Percentiles rank a stretch among this genome's conserved stretches.
Evolutionary conservation across 2,888 invertebrate species (phyloP).

Genomic region (Brachyptera putata): DNA sequence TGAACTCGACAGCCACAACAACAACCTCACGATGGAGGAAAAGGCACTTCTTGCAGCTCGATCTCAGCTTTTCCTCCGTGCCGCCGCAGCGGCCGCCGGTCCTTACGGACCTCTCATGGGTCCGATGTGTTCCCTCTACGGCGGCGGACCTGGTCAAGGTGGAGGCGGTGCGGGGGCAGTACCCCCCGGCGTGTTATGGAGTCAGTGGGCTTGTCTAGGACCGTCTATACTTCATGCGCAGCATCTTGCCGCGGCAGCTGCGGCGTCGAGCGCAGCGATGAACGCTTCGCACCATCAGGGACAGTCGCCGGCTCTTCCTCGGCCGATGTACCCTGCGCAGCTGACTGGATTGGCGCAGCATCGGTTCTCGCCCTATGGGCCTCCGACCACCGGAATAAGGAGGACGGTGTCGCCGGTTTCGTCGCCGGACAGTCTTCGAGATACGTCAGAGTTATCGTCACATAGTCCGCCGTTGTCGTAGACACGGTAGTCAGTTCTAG

Average conservation of each 20-base stretch:
- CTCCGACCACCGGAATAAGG: conserved; percentile 34
- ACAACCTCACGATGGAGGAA: conserved; percentile 63
- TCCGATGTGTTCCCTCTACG: conserved; percentile 48
- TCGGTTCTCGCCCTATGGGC: conserved; percentile 46
- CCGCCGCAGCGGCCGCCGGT: conserved; percentile 54
- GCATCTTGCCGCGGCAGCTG: conserved; percentile 50
- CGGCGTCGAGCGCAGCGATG: conserved; percentile 36
- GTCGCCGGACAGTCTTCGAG: conserved; percentile 59
- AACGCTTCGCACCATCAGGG: conserved; percentile 21
- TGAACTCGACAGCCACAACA: conserved; percentile 55
- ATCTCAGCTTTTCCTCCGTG: conserved; percentile 68
- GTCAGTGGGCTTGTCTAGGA: conserved; percentile 66
- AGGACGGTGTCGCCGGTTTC: conserved; percentile 48
- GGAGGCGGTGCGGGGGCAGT: conserved; percentile 46
- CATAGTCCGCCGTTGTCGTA: conserved; percentile 37
- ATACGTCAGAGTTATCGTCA: conserved; percentile 43
- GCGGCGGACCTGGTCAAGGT: conserved; percentile 38
- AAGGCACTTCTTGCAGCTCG: conserved; percentile 72
- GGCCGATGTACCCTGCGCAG: conserved; percentile 35
- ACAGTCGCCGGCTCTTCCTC: conserved; percentile 33
- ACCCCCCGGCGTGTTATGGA: conserved; percentile 58
- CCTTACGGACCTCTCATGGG: conserved; percentile 53
- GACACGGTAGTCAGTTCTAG: too few relatives aligned
- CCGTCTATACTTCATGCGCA: conserved; percentile 63
- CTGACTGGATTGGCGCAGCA: conserved; percentile 41